Evolutionary conservation across 2,113 vertebrate species (phyloP).

Genomic region (Urocitellus parryii): DNA sequence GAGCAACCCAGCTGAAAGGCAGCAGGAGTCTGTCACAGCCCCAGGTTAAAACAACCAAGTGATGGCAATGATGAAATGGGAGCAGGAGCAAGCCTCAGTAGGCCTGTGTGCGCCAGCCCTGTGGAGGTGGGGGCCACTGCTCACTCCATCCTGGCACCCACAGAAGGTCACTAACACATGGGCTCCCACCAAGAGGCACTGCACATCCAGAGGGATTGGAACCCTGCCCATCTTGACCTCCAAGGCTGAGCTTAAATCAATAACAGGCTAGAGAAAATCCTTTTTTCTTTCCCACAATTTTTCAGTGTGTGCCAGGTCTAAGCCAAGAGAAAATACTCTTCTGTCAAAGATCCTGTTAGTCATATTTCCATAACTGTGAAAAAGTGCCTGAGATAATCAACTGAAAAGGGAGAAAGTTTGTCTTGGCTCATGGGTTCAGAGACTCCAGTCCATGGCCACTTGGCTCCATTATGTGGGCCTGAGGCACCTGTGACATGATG

Average conservation of each 20-base stretch:
- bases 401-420: background rate
- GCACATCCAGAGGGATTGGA: accelerated
- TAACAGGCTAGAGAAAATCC: background rate
- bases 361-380: background rate
- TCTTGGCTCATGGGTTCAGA: background rate
- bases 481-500: accelerated
- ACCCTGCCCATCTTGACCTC: accelerated
- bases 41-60: accelerated
- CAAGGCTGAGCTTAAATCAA: background rate
- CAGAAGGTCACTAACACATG: accelerated
- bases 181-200: background rate
- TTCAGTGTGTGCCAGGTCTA: background rate
- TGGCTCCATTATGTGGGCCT: no score
- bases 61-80: background rate
- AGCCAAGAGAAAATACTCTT: background rate
- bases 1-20: background rate
- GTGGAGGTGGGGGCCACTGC: no score
- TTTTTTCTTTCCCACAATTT: background rate
- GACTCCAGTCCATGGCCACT: background rate
- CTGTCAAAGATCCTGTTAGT: background rate
- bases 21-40: accelerated
- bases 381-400: background rate
- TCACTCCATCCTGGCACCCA: background rate
- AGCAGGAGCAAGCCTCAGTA: background rate
- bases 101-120: no score